A percentile compares a stretch with the other conserved stretches of the same genome.
Conservation (phyloP, 2,797 vertebrate species). For the Enteromius paludinosus region DNA sequence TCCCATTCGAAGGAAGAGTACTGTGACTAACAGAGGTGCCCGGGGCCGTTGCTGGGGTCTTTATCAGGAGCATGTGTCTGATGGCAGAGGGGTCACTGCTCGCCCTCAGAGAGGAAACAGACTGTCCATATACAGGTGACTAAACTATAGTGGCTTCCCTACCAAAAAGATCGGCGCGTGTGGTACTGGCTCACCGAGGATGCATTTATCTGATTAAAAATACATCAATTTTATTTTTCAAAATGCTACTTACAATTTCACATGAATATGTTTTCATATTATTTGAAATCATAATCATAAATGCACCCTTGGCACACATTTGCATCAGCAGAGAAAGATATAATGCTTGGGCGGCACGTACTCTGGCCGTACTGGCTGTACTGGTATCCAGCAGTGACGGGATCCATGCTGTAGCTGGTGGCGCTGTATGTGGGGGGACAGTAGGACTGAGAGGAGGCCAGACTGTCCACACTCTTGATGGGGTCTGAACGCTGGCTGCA, state of each 20-base stretch:
- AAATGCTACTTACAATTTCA: too few species aligned
- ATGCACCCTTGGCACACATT: neutral
- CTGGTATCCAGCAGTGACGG: conserved; percentile 93
- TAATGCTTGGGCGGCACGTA: conserved; percentile 74
- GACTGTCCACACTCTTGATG: conserved; percentile 95
- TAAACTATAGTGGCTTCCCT: neutral
- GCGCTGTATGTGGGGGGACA: conserved; percentile 96
- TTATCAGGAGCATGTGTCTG: conserved; percentile 97
- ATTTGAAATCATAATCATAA: neutral
- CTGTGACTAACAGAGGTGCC: conserved; percentile 89
- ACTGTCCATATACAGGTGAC: neutral
- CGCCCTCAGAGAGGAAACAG: conserved; percentile 11
- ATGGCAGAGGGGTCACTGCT: conserved; percentile 76
- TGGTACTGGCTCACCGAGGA: neutral
- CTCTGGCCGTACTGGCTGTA: conserved; percentile 97
- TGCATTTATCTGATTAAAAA: neutral
- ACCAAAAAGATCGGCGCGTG: neutral
- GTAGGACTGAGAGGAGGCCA: conserved; percentile 95
- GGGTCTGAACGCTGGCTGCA: conserved; percentile 95
- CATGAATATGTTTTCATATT: too few species aligned
- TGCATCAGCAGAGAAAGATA: neutral
- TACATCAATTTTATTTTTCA: too few species aligned
- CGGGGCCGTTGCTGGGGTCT: conserved; percentile 74
- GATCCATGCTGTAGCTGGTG: conserved; percentile 97
- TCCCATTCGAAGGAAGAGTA: conserved; percentile 73